Evolutionary conservation across 2,797 vertebrate species (phyloP), one percentile per base, ranked within the genome.

Genomic region (Clarias laeviceps): DNA sequence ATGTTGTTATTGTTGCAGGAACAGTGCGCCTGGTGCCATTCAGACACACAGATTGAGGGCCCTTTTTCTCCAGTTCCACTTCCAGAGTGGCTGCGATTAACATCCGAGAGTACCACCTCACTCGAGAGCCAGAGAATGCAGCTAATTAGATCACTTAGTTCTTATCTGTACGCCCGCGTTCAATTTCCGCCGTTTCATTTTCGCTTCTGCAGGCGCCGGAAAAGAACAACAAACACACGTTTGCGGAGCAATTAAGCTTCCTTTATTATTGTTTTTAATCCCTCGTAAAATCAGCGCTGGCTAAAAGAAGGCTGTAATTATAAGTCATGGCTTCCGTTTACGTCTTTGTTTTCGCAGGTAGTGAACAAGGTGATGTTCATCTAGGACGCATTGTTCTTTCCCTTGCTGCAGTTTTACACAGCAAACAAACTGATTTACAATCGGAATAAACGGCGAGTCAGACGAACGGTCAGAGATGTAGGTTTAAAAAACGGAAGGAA

Each of bases 291-390:
- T 56, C 24, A 37, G 59, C 37, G 85, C 77, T 61, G 78, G 64
- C 37, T 12, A 64, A 82, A 37, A 82, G 61, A 80, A 82, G 86
- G 62, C 64, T 50, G 62, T 66, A 69, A 86, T 89, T 88, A 86
- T 59, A 64, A 27, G 62, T 85, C 65, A 29, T 5, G 1, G 62
- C 27, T 34, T 20, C 18, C 56, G 27, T 27, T 54, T 29, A 54
- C n/a, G 34, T 24, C 69, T 57, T 82, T 76, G 45, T 15, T 32
- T 45, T 2, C 12, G 68, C 56, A n/a, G 69, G 56, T 72, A 61
- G 15, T 20, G 54, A 37, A 40, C 9, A 37, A 80, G 20, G 22
- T 24, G 37, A 17, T 34, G 56, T 7, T 69, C n/a, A 70, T 80
- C 66, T 24, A n/a, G 66, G 24, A 32, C n/a, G 37, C 12, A 37